Conservation (phyloP, 2,888 invertebrate species). For the Hirtodrosophila histrioides region DNA sequence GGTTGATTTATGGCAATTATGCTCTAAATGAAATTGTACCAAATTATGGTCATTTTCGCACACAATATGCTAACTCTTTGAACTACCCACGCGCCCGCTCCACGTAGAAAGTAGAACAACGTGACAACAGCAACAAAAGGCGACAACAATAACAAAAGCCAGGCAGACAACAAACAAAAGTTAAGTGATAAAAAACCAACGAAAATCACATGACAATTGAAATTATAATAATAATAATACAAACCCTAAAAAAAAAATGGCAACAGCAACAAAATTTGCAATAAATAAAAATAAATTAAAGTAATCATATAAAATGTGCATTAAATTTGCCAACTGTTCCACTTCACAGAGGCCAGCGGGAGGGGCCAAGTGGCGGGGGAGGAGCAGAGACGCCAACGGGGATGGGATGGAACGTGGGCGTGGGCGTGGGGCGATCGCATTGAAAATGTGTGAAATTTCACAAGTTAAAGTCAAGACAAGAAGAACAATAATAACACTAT, state of each 20-base stretch:
- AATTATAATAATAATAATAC: conserved; percentile 44
- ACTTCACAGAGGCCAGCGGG: conserved; percentile 49
- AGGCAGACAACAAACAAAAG: conserved; percentile 33
- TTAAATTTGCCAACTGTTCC: conserved; percentile 60
- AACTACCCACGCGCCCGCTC: conserved; percentile 58
- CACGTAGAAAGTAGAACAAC: conserved; percentile 72
- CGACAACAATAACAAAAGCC: conserved; percentile 11
- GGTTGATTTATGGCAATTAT: conserved; percentile 69
- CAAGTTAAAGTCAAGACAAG: conserved; percentile 39
- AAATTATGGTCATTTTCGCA: conserved; percentile 59
- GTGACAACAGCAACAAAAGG: conserved; percentile 7
- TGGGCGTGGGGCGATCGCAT: conserved; percentile 17
- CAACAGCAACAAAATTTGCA: conserved; percentile 34
- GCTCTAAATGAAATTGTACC: conserved; percentile 71
- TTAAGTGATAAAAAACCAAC: conserved; percentile 38
- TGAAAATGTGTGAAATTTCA: conserved; percentile 71
- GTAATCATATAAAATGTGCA: conserved; percentile 49
- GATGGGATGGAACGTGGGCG: conserved; percentile 1
- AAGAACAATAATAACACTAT: conserved; percentile 38
- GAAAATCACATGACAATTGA: conserved; percentile 62
- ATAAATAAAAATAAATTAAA: conserved; percentile 70
- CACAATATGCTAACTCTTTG: conserved; percentile 37
- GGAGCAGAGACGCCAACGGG: neutral
- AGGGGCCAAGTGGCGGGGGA: neutral
- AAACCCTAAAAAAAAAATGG: conserved; percentile 11